Percentiles rank a stretch among this genome's conserved stretches.
phyloP scores from a whole-genome alignment of 2,888 invertebrate species.

The Athripsodes cinereus region DNA sequence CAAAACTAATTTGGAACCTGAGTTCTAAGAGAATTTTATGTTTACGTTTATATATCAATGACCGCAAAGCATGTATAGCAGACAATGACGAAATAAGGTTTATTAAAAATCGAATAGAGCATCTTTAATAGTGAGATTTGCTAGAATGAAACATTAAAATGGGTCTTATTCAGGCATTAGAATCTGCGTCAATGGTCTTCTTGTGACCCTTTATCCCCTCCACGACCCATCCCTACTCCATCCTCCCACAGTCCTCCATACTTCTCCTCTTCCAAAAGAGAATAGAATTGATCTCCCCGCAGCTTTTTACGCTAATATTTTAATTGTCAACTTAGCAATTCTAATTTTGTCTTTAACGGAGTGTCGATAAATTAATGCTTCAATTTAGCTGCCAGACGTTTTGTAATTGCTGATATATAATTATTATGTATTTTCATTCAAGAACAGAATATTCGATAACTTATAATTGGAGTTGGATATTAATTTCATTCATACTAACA shows the following conservation, averaged over 20 bases:
- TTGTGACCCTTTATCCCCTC: neutral
- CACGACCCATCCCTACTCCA: neutral
- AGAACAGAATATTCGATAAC: no score
- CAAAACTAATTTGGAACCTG: no score
- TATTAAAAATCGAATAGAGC: no score
- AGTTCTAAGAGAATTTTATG: no score
- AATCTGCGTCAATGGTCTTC: slow-evolving; percentile 14
- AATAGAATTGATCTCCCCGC: neutral
- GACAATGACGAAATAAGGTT: no score
- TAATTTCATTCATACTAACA: no score
- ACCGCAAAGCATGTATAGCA: no score
- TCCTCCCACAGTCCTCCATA: neutral
- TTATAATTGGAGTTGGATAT: no score
- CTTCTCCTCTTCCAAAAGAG: neutral
- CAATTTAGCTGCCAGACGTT: neutral
- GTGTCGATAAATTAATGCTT: neutral
- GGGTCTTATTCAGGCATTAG: slow-evolving; percentile 5
- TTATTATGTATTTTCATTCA: no score
- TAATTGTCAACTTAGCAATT: slow-evolving; percentile 18
- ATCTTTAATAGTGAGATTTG: neutral
- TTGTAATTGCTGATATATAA: no score
- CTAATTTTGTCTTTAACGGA: slow-evolving; percentile 6
- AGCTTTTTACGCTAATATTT: slow-evolving; percentile 19
- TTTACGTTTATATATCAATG: no score
- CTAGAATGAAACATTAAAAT: neutral